A percentile compares a stretch with the other conserved stretches of the same genome.
Evolutionary conservation across 2,113 vertebrate genomes (phyloP).

Genomic region (Axis porcinus): DNA sequence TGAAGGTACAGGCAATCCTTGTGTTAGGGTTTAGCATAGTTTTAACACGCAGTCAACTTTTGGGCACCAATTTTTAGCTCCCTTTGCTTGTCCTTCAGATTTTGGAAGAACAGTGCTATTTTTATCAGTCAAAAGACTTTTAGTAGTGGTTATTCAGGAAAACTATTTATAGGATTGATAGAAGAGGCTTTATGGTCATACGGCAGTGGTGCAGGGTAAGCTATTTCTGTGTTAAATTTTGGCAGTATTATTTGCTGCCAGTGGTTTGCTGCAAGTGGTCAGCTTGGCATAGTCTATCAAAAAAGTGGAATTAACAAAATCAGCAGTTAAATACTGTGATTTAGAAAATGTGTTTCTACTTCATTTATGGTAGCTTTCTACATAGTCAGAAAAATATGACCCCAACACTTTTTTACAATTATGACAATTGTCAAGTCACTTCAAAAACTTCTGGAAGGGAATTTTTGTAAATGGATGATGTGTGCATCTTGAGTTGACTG

Average conservation of each 20-base stretch:
- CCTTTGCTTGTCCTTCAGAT: conserved; percentile 51
- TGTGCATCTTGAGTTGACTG: conserved; percentile 83
- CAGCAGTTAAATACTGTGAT: not conserved
- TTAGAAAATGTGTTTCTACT: conserved; percentile 53
- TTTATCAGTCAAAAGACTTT: conserved; percentile 71
- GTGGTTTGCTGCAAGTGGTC: not conserved
- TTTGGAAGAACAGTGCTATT: conserved; percentile 67
- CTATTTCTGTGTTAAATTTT: conserved; percentile 72
- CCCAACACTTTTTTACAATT: conserved; percentile 43
- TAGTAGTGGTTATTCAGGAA: conserved; percentile 75
- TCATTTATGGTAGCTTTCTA: conserved; percentile 30
- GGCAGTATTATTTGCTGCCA: conserved; percentile 44
- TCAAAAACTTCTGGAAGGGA: conserved; percentile 70
- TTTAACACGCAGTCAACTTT: conserved; percentile 65
- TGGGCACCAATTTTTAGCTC: conserved; percentile 50
- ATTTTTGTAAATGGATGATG: conserved; percentile 52
- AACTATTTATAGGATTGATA: conserved; percentile 73
- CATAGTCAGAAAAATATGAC: conserved; percentile 46
- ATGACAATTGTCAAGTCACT: conserved; percentile 51
- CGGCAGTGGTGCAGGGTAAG: conserved; percentile 54
- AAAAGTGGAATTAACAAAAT: conserved; percentile 53
- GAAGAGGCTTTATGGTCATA: conserved; percentile 67
- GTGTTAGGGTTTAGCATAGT: conserved; percentile 70
- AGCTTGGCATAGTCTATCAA: not conserved
- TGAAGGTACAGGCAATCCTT: conserved; percentile 36